A percentile compares a stretch with the other conserved stretches of the same genome.
Evolutionary conservation across 2,797 vertebrate genomes (phyloP).

Genomic region (Cercopithecus neglectus): DNA sequence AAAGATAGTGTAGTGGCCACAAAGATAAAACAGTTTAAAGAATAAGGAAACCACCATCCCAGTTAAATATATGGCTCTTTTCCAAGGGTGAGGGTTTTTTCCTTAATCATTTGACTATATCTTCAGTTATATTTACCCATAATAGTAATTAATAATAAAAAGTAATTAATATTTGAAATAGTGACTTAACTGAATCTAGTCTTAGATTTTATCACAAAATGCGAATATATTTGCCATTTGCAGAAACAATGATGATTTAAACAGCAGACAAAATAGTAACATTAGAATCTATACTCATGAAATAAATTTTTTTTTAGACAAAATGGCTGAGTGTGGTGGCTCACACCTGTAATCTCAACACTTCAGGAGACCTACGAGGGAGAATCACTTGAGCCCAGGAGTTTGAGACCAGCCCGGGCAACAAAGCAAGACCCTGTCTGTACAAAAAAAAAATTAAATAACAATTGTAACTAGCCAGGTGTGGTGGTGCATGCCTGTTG

Average conservation of each 20-base stretch:
- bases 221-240: background rate
- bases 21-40: background rate
- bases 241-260: background rate
- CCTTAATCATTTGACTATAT: background rate
- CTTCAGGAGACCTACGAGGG: background rate
- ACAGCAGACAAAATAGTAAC: background rate
- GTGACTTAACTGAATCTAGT: background rate
- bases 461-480: background rate
- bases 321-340: background rate
- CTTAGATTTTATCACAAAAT: constrained; percentile 17
- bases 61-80: background rate
- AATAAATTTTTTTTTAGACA: background rate
- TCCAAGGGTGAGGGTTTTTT: background rate
- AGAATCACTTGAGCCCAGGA: background rate
- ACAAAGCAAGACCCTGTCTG: background rate
- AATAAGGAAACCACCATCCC: background rate
- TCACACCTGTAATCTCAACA: background rate
- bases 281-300: background rate
- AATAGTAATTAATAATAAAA: background rate
- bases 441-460: background rate
- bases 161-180: background rate
- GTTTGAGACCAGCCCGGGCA: background rate
- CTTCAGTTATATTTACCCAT: background rate
- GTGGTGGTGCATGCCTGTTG: background rate
- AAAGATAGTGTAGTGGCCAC: background rate